phyloP scores from a whole-genome alignment of 2,113 vertebrate species.

The Diphyllodes magnificus region DNA sequence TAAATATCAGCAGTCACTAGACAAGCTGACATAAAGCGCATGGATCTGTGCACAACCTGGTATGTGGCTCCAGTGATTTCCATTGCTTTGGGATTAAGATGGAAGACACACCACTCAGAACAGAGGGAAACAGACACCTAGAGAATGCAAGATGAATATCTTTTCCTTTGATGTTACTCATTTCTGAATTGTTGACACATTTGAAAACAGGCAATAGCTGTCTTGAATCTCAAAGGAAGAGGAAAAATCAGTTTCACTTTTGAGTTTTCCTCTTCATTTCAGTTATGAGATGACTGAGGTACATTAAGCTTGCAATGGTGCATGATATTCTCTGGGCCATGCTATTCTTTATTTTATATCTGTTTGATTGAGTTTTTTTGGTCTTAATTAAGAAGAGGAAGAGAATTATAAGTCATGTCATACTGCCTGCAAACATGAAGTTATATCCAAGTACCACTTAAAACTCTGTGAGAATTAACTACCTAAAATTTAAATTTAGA shows the following conservation, averaged over 20 bases:
- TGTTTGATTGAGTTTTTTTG: background rate
- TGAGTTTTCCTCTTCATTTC: background rate
- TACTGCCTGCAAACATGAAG: background rate
- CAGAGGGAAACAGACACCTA: background rate
- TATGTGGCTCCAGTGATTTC: background rate
- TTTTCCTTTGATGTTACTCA: background rate
- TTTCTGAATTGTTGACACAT: background rate
- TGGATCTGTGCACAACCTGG: background rate
- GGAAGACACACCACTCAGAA: background rate
- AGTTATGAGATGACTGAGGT: background rate
- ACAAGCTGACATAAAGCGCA: background rate
- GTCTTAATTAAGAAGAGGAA: constrained; percentile 11
- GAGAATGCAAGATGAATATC: background rate
- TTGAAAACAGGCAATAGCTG: background rate
- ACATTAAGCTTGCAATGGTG: background rate
- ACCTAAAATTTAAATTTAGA: background rate
- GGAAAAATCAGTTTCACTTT: background rate
- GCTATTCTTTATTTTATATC: background rate
- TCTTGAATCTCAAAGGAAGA: background rate
- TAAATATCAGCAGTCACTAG: background rate
- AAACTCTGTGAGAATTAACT: background rate
- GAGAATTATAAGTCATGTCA: background rate
- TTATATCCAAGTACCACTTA: background rate
- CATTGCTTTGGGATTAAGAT: background rate
- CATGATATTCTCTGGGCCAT: background rate